A percentile compares a stretch with the other conserved stretches of the same genome.
phyloP scores from a whole-genome alignment of 2,113 vertebrate genomes.

The Acrocephalus kingi region DNA sequence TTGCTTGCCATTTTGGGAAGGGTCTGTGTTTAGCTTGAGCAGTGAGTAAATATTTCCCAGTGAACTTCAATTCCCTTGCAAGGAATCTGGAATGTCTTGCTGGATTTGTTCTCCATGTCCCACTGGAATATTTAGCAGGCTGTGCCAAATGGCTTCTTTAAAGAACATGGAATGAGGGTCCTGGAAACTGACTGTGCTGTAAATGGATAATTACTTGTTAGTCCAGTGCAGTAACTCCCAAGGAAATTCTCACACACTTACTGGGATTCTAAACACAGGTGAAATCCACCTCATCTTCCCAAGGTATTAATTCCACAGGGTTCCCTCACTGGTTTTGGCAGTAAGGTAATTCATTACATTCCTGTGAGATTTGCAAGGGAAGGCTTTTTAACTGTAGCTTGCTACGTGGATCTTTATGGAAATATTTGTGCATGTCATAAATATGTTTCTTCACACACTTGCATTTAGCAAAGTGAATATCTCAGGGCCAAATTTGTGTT shows the following conservation, averaged over 20 bases:
- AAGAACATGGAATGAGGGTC: background rate
- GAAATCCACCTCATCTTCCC: background rate
- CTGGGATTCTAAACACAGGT: background rate
- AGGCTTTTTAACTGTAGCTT: background rate
- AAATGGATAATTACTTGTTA: slow-evolving; percentile 21
- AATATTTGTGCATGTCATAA: background rate
- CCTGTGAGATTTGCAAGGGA: background rate
- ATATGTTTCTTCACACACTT: background rate
- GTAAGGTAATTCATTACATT: background rate
- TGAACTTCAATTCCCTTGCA: background rate
- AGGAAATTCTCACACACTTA: background rate
- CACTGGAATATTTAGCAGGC: background rate
- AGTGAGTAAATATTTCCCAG: background rate
- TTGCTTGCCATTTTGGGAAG: background rate
- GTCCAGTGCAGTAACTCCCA: background rate
- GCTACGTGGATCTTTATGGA: background rate
- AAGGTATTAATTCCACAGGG: background rate
- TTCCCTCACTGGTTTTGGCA: background rate
- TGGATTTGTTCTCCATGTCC: background rate
- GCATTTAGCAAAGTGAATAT: background rate
- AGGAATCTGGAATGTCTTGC: background rate
- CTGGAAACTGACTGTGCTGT: background rate
- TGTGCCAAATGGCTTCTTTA: background rate
- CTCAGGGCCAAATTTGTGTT: background rate
- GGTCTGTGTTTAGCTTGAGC: background rate